A percentile compares a stretch with the other conserved stretches of the same genome.
phyloP scores from a whole-genome alignment of 2,888 invertebrate species.

The Brachyptera putata region DNA sequence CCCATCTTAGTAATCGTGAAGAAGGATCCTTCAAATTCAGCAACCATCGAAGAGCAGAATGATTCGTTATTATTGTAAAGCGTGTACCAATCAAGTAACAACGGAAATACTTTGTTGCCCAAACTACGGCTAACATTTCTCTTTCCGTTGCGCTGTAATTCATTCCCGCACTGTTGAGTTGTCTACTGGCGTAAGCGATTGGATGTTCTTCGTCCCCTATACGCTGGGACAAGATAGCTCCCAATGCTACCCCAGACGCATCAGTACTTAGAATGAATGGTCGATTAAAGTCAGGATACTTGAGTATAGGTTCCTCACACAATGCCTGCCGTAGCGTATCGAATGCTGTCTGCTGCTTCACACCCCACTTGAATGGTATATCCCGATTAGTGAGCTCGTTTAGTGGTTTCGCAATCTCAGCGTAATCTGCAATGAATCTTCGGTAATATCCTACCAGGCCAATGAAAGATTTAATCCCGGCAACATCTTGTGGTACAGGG shows the following conservation, averaged over 20 bases:
- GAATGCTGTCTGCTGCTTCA: constrained; percentile 31
- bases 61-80: constrained; percentile 19
- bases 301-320: constrained; percentile 31
- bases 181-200: constrained; percentile 33
- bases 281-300: constrained; percentile 29
- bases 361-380: constrained; percentile 30
- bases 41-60: constrained; percentile 2
- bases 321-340: constrained; percentile 29
- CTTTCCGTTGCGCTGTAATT: constrained; percentile 27
- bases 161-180: constrained; percentile 21
- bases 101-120: constrained; percentile 29
- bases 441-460: constrained; percentile 39
- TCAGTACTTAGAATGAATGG: constrained; percentile 33
- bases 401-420: constrained; percentile 35
- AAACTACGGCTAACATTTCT: constrained; percentile 31
- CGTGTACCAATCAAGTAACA: constrained; percentile 2
- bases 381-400: constrained; percentile 35
- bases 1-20: constrained; percentile 1
- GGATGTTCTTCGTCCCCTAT: constrained; percentile 25
- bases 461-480: constrained; percentile 34
- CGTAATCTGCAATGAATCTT: constrained; percentile 36
- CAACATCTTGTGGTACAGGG: constrained; percentile 24
- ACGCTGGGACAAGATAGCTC: constrained; percentile 29
- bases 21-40: constrained; percentile 15
- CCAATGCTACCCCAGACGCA: constrained; percentile 29